Conservation (phyloP, 2,888 invertebrate genomes). For the Epirrita christyi region DNA sequence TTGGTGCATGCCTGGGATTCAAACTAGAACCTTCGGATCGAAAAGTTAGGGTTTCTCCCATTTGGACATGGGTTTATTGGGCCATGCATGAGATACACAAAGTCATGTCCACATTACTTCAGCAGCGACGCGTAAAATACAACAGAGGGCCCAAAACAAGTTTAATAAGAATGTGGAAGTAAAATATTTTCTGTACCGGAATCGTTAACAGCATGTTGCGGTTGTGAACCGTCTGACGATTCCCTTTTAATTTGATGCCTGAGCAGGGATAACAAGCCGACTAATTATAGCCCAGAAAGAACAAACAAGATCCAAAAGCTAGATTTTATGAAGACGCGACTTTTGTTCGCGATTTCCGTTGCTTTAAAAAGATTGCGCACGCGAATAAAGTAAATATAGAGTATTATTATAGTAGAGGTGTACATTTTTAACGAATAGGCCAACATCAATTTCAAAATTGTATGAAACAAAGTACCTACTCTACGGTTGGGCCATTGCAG, state of each 20-base stretch:
- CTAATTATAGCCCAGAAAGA: constrained; percentile 79
- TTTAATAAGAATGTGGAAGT: constrained; percentile 83
- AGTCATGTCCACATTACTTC: constrained; percentile 58
- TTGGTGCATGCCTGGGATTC: too few species aligned
- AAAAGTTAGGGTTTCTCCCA: too few species aligned
- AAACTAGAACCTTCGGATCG: too few species aligned
- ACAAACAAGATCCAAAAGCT: constrained; percentile 73
- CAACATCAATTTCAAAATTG: too few species aligned
- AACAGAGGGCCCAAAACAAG: constrained; percentile 74
- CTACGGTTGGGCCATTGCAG: too few species aligned
- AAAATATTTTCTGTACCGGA: constrained; percentile 82
- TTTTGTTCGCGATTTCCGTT: constrained; percentile 10
- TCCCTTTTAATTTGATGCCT: constrained; percentile 81
- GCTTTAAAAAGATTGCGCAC: too few species aligned
- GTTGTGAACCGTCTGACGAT: constrained; percentile 68
- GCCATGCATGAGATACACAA: not conserved
- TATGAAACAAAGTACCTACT: too few species aligned
- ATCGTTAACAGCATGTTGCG: constrained; percentile 81
- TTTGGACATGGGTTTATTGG: too few species aligned
- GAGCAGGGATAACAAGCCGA: constrained; percentile 79
- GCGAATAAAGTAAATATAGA: too few species aligned
- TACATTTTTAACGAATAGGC: too few species aligned
- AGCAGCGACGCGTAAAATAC: constrained; percentile 58
- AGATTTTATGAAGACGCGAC: constrained; percentile 44
- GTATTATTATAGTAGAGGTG: too few species aligned